Conservation (phyloP, 2,888 invertebrate species). For the Drosophila cyrtoloma region DNA sequence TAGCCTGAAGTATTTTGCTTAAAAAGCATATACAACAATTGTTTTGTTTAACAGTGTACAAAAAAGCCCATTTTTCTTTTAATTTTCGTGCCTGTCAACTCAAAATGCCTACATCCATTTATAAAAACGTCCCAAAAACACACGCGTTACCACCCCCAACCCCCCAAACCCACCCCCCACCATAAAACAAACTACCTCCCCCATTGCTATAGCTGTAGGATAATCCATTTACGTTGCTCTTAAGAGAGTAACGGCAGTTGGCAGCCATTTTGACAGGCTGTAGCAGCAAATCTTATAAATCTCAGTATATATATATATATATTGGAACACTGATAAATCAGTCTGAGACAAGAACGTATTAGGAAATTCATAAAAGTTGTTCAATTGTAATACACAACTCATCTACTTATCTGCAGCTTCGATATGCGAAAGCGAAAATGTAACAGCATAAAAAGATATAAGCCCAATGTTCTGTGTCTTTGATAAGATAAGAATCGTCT, state of each 20-base stretch:
- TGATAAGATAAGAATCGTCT: slow-evolving; percentile 25
- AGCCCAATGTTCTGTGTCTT: slow-evolving; percentile 10
- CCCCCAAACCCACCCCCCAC: background rate
- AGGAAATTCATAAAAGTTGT: background rate
- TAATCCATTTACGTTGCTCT: slow-evolving; percentile 77
- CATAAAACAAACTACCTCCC: background rate
- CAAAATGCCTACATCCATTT: slow-evolving; percentile 79
- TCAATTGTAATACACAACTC: background rate
- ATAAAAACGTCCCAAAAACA: slow-evolving; percentile 68
- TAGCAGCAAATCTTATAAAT: background rate
- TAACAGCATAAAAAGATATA: slow-evolving; percentile 27
- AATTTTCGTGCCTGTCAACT: slow-evolving; percentile 83
- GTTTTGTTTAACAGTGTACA: slow-evolving; percentile 2
- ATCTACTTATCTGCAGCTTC: slow-evolving; percentile 24
- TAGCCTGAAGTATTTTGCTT: background rate
- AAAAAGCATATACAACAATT: background rate
- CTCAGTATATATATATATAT: background rate
- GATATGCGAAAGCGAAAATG: slow-evolving; percentile 41
- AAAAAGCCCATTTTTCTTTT: slow-evolving; percentile 82
- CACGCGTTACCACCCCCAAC: slow-evolving; percentile 14
- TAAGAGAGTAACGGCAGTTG: slow-evolving; percentile 28
- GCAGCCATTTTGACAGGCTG: slow-evolving; percentile 50
- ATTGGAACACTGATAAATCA: background rate
- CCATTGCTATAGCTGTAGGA: slow-evolving; percentile 42
- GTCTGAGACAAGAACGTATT: slow-evolving; percentile 13